Evolutionary conservation across 2,113 vertebrate species (phyloP), one percentile per base, ranked within the genome.

Genomic region (Equus przewalskii): DNA sequence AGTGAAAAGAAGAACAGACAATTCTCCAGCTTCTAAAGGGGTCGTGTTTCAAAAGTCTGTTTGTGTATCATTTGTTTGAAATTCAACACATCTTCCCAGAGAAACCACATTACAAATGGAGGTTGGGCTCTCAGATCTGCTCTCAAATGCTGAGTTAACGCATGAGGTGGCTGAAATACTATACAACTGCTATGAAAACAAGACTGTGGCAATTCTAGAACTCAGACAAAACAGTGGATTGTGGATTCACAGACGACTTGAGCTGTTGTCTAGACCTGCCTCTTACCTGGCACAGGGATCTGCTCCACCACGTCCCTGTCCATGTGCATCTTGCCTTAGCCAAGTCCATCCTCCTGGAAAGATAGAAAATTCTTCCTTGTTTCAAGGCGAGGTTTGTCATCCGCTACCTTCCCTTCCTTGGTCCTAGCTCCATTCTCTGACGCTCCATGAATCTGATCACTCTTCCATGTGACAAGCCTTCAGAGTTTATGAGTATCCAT

Each of bases 31-130:
- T 64, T 44, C 13, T 15, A 1, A 2, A 54, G 58, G 58, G 56
- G 51, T 79, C 65, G 8, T 28, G 21, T 83, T 92, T 92, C 83
- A 78, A 60, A 89, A 65, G 67, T 80, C 65, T 73, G 89, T 78
- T 83, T 83, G 87, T 75, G 49, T 75, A 8, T 92, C 79, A 4
- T 64, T 67, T 83, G 67, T 78, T 95, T 94, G 69, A 83, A 89
- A 93, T 75, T 73, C 60, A 69, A 56, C 70, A 82, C 75, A 41
- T 90, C 75, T 94, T 92, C 81, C 84, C 33, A 26, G n/a, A 72
- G 91, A 87, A 78, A 65, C 81, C 1, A 0, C 54, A 36, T 64
- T 33, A 7, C 58, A 19, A 18, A n/a, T 69, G 83, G 41, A 65
- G 72, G 69, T 10, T 36, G 62, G 69, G 30, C 54, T 60, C 67